Evolutionary conservation across 2,113 vertebrate species (phyloP).

Genomic region (Macrotis lagotis): DNA sequence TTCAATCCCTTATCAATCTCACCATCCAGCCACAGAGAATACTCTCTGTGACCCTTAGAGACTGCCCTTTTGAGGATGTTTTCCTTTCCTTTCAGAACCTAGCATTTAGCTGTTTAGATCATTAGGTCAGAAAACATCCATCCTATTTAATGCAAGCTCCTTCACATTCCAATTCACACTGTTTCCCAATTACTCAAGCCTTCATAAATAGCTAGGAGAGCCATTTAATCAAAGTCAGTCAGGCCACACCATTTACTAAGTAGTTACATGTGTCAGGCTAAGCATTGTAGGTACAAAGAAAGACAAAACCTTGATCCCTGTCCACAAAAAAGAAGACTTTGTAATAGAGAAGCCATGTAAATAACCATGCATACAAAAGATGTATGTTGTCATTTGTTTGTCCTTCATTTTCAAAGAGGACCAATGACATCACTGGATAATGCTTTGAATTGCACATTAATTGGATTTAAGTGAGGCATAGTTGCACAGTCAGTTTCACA

Average conservation of each 20-base stretch:
- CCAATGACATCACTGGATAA: no score
- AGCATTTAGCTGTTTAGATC: background rate
- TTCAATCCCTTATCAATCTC: background rate
- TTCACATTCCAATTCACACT: background rate
- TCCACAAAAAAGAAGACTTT: background rate
- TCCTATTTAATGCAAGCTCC: background rate
- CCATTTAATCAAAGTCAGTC: background rate
- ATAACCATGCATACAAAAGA: background rate
- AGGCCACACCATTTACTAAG: background rate
- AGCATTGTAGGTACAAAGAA: background rate
- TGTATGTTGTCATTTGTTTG: background rate
- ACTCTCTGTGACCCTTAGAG: background rate
- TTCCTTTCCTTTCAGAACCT: background rate
- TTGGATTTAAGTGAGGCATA: no score
- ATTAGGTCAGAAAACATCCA: background rate
- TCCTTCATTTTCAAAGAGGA: no score
- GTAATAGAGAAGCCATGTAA: background rate
- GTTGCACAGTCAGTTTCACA: no score
- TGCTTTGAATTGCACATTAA: no score
- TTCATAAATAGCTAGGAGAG: background rate
- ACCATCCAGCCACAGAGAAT: background rate
- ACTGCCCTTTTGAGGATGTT: background rate
- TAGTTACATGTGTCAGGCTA: background rate
- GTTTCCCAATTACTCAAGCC: background rate
- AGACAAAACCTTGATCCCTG: background rate